Percentiles rank a stretch among this genome's conserved stretches.
These are phyloP conservation scores for Nymphalis io DNA, from an alignment of 1,140 invertebrate species.

Conservation along the genomic window DNA sequence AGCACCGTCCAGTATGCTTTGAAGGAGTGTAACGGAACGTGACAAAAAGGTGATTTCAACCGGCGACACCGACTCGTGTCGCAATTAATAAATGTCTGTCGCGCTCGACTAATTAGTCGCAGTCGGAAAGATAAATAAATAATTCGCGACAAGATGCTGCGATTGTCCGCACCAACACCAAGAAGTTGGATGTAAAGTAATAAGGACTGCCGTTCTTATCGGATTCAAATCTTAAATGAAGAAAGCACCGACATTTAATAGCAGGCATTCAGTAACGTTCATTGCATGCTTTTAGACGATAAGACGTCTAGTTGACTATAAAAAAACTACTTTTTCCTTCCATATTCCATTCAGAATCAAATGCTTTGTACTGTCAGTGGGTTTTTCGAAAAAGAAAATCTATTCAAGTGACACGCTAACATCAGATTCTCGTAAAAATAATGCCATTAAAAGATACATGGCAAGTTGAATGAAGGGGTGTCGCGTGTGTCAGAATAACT, in stretches of 20 bases:
- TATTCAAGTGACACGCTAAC: not conserved
- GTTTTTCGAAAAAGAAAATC: not conserved
- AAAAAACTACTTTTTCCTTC: conserved; percentile 12
- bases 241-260: conserved; percentile 34
- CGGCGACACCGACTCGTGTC: conserved; percentile 64
- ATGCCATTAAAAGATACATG: conserved; percentile 28
- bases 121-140: conserved; percentile 62
- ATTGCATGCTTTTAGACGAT: conserved; percentile 29
- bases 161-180: conserved; percentile 49
- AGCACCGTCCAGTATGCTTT: conserved; percentile 43
- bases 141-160: conserved; percentile 57
- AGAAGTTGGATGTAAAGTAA: conserved; percentile 20
- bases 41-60: conserved; percentile 55
- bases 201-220: conserved; percentile 21
- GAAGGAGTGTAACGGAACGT: conserved; percentile 48
- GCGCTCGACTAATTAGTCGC: conserved; percentile 72
- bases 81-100: conserved; percentile 74
- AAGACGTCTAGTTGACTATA: conserved; percentile 19
- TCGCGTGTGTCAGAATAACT: conserved; percentile 35
- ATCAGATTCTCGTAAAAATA: conserved; percentile 9
- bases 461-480: conserved; percentile 30
- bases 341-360: conserved; percentile 1
- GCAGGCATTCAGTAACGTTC: conserved; percentile 27
- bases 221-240: conserved; percentile 30
- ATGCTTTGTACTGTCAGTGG: not conserved